Evolutionary conservation across 1,140 invertebrate species (phyloP).

Genomic region (Colletes gigas): DNA sequence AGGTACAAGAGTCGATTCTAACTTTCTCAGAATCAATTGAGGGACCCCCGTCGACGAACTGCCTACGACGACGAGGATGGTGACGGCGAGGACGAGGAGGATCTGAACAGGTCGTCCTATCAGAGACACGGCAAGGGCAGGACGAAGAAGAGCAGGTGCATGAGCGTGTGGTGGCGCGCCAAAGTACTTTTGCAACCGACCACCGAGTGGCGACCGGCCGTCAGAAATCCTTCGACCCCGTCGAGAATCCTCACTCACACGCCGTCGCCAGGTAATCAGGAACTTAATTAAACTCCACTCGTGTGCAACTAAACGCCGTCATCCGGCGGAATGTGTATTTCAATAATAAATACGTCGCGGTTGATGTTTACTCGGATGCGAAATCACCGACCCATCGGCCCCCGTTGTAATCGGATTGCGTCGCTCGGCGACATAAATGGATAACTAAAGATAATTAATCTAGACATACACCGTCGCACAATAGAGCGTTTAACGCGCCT

Average conservation of each 20-base stretch:
- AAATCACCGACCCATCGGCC: conserved; percentile 1
- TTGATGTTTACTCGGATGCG: too few species aligned
- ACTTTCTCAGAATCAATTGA: conserved; percentile 68
- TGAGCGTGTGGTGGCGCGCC: conserved; percentile 72
- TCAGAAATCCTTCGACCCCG: conserved; percentile 72
- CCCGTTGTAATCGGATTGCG: conserved; percentile 18
- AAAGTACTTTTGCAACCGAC: conserved; percentile 84
- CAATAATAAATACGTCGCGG: background rate
- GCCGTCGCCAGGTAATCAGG: conserved; percentile 71
- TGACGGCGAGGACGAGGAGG: conserved; percentile 63
- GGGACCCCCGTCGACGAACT: conserved; percentile 59
- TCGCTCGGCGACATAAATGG: background rate
- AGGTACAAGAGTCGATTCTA: background rate
- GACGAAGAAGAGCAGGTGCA: conserved; percentile 54
- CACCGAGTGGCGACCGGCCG: conserved; percentile 85
- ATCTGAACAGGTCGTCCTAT: conserved; percentile 58
- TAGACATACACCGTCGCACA: conserved; percentile 3
- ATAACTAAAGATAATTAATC: conserved; percentile 19
- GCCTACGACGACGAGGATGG: conserved; percentile 69
- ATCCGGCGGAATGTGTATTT: background rate
- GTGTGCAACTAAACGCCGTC: background rate
- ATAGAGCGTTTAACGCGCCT: too few species aligned
- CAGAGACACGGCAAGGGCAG: conserved; percentile 49
- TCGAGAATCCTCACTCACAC: conserved; percentile 73
- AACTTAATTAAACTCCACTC: background rate